Percentiles rank a stretch among this genome's conserved stretches.
Evolutionary conservation across 2,797 vertebrate genomes (phyloP).

Genomic region (Lindbergichthys nudifrons): DNA sequence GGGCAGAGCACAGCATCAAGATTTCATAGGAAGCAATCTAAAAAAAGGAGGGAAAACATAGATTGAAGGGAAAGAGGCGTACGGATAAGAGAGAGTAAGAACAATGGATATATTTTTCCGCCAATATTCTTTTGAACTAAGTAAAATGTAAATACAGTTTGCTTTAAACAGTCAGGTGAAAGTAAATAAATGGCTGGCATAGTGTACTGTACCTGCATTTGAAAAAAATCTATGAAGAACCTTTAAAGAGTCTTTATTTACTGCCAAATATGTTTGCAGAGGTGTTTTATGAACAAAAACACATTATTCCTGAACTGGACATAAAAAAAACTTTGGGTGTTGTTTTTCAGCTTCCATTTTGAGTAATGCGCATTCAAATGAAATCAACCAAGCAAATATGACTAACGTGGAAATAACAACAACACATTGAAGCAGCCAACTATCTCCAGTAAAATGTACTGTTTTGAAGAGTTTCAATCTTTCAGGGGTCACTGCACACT

Average conservation of each 20-base stretch:
- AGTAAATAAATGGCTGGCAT: not conserved
- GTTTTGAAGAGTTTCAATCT: conserved; percentile 36
- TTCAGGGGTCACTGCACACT: conserved; percentile 34
- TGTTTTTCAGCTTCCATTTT: not conserved
- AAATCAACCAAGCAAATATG: not conserved
- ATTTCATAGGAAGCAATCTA: conserved; percentile 43
- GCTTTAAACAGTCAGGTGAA: conserved; percentile 31
- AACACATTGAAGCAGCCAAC: not conserved
- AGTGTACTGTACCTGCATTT: not conserved
- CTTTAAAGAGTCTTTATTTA: not conserved
- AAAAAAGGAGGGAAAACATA: not conserved
- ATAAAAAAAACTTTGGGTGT: not conserved
- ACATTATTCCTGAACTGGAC: not conserved
- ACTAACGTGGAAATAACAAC: not conserved
- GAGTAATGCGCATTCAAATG: conserved; percentile 9
- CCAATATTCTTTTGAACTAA: conserved; percentile 1
- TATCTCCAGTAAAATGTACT: conserved; percentile 2
- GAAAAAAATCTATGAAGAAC: not conserved
- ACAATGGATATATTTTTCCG: conserved; percentile 14
- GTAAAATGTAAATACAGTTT: conserved; percentile 41
- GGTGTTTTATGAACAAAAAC: conserved; percentile 15
- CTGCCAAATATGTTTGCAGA: not conserved
- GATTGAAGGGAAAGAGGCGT: not conserved
- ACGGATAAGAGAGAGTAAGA: conserved; percentile 12
- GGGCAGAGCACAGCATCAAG: conserved; percentile 53